Evolutionary conservation across 2,113 vertebrate species (phyloP).

Genomic region (Galbula dea): DNA sequence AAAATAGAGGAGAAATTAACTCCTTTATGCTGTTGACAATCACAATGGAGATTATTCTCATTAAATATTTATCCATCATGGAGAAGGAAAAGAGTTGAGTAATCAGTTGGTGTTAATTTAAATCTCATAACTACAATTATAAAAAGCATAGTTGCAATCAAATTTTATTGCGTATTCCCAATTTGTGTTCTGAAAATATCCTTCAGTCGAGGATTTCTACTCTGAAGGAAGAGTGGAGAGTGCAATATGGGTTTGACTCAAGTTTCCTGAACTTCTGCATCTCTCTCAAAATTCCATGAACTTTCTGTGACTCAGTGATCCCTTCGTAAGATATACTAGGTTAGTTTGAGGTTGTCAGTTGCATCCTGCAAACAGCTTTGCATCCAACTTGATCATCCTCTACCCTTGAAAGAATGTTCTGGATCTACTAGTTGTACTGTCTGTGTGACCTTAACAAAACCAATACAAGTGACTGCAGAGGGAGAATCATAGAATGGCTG

Average conservation of each 20-base stretch:
- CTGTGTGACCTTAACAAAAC: background rate
- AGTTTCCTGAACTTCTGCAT: background rate
- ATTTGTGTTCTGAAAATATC: background rate
- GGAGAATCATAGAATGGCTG: too few relatives aligned
- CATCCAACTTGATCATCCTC: background rate
- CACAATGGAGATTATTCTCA: conserved; percentile 20
- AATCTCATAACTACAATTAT: conserved; percentile 55
- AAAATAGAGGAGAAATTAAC: conserved; percentile 20
- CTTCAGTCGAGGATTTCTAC: background rate
- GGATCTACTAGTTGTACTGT: background rate
- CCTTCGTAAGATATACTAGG: background rate
- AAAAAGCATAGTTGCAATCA: conserved; percentile 13
- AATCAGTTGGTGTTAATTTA: conserved; percentile 56
- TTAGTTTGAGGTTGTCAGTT: background rate
- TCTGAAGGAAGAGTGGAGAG: background rate
- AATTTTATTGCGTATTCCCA: conserved; percentile 26
- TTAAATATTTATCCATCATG: conserved; percentile 46
- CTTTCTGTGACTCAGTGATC: background rate
- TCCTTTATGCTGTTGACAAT: conserved; percentile 11
- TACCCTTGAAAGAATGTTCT: background rate
- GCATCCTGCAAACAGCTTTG: background rate
- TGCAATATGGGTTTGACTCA: background rate
- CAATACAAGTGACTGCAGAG: background rate
- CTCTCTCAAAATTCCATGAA: background rate
- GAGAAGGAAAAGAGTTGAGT: conserved; percentile 15